Evolutionary conservation across 2,888 invertebrate genomes (phyloP).

Genomic region (Eledone cirrhosa): DNA sequence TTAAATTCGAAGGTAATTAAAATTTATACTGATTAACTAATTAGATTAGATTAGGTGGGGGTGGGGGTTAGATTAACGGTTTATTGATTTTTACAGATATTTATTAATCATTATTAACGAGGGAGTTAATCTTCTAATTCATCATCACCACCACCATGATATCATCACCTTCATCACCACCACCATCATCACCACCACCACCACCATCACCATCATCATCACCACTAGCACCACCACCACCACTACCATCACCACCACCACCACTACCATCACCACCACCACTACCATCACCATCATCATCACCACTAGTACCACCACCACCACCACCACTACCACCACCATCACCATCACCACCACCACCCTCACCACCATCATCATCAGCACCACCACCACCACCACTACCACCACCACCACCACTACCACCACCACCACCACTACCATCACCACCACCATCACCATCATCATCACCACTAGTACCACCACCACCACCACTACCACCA

Average conservation of each 20-base stretch:
- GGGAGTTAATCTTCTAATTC: too few species aligned
- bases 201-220: neutral
- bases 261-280: neutral
- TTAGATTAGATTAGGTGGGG: too few species aligned
- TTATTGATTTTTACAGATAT: too few species aligned
- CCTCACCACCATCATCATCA: too few species aligned
- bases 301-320: slow-evolving; percentile 27
- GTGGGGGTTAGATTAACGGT: too few species aligned
- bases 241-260: slow-evolving; percentile 5
- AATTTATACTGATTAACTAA: too few species aligned
- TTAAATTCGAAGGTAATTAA: too few species aligned
- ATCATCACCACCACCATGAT: neutral
- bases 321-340: slow-evolving; percentile 22
- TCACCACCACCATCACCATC: slow-evolving; percentile 25
- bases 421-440: slow-evolving; percentile 23
- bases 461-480: neutral
- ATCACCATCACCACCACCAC: slow-evolving; percentile 5
- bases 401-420: slow-evolving; percentile 27
- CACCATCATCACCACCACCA: neutral
- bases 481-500: neutral
- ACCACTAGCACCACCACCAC: slow-evolving; percentile 7
- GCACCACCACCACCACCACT: too few species aligned
- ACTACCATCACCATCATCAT: neutral
- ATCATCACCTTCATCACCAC: neutral
- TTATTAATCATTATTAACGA: too few species aligned